Evolutionary conservation across 2,797 vertebrate genomes (phyloP), one percentile per base, ranked within the genome.

Genomic region (Lophius americanus): DNA sequence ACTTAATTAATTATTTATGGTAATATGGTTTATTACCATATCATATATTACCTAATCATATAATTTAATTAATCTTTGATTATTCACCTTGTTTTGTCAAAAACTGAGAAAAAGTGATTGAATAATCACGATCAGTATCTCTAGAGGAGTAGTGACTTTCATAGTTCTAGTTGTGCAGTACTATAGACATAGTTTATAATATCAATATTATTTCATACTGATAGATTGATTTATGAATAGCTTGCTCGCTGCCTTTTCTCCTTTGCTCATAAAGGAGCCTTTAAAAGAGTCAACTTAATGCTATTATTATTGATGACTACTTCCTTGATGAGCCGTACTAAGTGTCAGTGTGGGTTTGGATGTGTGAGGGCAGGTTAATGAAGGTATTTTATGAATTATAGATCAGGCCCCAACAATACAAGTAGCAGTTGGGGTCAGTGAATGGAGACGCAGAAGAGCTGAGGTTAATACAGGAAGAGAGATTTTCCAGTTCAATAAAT

Each of bases 361-460:
- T 64, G 43, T 73, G 73, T 84, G 80, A 82, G 86, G 84, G 84
- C 78, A 61, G 81, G 75, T 85, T 92, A 91, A 91, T 91, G 90
- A 93, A 92, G 87, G 78, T 49, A 64, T 89, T 89, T 92, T 91
- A 92, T 92, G 88, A 94, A 93, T 91, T 93, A 94, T 93, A 91
- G 92, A 94, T 94, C 80, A 86, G 77, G 50, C 67, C 61, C 60
- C 72, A 76, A 81, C 72, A 73, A 73, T 82, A 80, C 70, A 79
- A 75, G 73, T 71, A 79, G 81, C 62, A 78, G 63, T 37, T 41
- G 73, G 70, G 74, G 64, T 67, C 72, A 52, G 66, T 0, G 44
- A 68, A 62, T 52, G 63, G 74, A 86, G 73, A 76, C 12, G 12
- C 61, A 69, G 73, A 75, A 84, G 70, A 84, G 67, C 38, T 70